These are phyloP conservation scores for Enteromius treurensis DNA, from an alignment of 2,797 vertebrate genomes.

Conservation along the genomic window DNA sequence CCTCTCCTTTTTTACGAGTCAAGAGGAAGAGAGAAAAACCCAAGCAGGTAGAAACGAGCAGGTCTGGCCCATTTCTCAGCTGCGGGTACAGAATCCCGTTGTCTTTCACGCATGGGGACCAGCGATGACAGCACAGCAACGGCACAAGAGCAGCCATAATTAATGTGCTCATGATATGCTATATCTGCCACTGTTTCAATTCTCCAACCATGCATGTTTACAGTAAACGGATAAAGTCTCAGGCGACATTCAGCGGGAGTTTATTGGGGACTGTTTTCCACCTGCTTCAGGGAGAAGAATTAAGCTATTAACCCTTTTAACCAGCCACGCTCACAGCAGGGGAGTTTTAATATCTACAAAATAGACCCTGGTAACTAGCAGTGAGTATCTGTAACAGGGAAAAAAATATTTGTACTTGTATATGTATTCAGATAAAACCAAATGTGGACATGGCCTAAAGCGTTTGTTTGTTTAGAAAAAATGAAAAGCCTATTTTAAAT, in stretches of 20 bases:
- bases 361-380: neutral
- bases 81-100: slow-evolving; percentile 27
- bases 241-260: slow-evolving; percentile 10
- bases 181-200: slow-evolving; percentile 48
- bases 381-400: neutral
- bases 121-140: slow-evolving; percentile 33
- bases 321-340: neutral
- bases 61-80: slow-evolving; percentile 32
- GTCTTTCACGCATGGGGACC: slow-evolving; percentile 36
- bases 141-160: slow-evolving; percentile 45
- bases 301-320: slow-evolving; percentile 13
- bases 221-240: slow-evolving; percentile 32
- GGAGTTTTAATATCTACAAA: neutral
- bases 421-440: neutral
- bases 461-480: neutral
- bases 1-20: neutral
- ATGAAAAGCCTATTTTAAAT: neutral
- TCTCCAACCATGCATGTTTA: slow-evolving; percentile 32
- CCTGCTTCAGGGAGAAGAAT: slow-evolving; percentile 4
- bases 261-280: slow-evolving; percentile 30
- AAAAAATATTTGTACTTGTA: neutral
- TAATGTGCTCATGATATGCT: slow-evolving; percentile 53
- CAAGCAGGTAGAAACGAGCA: slow-evolving; percentile 19
- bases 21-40: slow-evolving; percentile 24
- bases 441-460: neutral